Base-by-base conservation (phyloP, 1,140 invertebrate genomes). In the Drosophila ficusphila region DNA sequence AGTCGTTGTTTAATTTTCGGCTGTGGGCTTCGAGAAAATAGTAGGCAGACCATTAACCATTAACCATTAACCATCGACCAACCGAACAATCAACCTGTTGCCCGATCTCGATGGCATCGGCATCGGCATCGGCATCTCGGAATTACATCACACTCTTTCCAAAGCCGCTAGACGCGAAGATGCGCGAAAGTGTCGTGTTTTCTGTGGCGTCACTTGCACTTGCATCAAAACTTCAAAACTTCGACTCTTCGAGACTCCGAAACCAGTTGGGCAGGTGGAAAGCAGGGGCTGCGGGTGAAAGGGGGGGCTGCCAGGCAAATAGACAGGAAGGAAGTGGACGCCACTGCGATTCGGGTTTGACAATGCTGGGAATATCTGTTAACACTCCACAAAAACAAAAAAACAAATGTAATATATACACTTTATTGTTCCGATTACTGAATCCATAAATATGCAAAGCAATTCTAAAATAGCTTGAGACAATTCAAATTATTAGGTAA, bases 201-300 rank as follows among this genome's bases (percentile, higher is more conserved):
- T 11, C 47, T 12, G 57, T 52, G 67, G 47, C 74, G 56, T 75
- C 81, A 85, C 51, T 83, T 81, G 53, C 77, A 79, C 76, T 76
- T 54, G 69, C 57, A 61, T 34, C 51, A 42, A 46, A 31, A 31
- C 23, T n/a, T 11, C 2, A 31, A 31, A 31, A n/a, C n/a, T n/a
- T n/a, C n/a, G n/a, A n/a, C n/a, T n/a, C n/a, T n/a, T n/a, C 23
- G 2, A 23, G 5, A 23, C 23, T 31, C 18, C 39, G 7, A 78
- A 74, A 79, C 47, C 64, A 57, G 76, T 79, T 74, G 41, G 54
- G 34, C 60, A 19, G 41, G 39, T 44, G 38, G 16, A 31, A 49
- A 33, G 31, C 23, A 19, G 48, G 48, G 11, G 48, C 9, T 8
- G 7, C 14, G 19, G 54, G 33, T 14, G 42, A 19, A 19, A 6